A percentile compares a stretch with the other conserved stretches of the same genome.
Evolutionary conservation across 2,797 vertebrate genomes (phyloP).

Genomic region (Rhynchotus rufescens): DNA sequence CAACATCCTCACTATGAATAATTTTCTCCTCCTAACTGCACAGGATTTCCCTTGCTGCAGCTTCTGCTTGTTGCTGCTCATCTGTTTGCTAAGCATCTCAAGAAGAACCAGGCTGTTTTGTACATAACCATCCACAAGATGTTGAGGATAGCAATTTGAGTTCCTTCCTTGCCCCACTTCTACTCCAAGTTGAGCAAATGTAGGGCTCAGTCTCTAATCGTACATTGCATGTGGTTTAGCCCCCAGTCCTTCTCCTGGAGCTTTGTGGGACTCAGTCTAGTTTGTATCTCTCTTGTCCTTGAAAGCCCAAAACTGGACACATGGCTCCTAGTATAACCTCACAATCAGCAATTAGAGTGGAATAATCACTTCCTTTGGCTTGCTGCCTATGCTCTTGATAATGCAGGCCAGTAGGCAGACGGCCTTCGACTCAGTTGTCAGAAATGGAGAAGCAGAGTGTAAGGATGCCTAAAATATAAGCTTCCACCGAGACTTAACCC

Average conservation of each 20-base stretch:
- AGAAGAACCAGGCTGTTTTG: not conserved
- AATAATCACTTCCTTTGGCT: not conserved
- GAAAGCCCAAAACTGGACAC: not conserved
- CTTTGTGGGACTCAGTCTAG: not conserved
- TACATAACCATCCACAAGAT: not conserved
- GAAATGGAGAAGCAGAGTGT: not conserved
- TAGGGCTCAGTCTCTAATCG: rapidly evolving
- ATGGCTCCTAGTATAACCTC: not conserved
- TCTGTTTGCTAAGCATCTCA: not conserved
- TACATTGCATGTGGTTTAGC: not conserved
- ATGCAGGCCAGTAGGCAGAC: not conserved
- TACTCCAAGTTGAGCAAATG: not conserved
- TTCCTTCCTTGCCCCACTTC: not conserved
- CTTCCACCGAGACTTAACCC: not conserved
- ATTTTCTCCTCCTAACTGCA: not conserved
- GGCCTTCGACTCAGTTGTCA: not conserved
- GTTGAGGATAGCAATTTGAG: not conserved
- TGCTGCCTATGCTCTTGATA: not conserved
- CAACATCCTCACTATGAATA: not conserved
- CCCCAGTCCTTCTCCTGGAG: not conserved
- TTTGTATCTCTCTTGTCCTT: not conserved
- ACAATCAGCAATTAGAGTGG: not conserved
- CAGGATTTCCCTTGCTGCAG: not conserved
- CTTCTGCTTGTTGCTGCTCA: not conserved
- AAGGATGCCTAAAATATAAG: not conserved